A percentile compares a stretch with the other conserved stretches of the same genome.
Evolutionary conservation across 2,888 invertebrate species (phyloP).

Genomic region (Synanthedon tipuliformis): DNA sequence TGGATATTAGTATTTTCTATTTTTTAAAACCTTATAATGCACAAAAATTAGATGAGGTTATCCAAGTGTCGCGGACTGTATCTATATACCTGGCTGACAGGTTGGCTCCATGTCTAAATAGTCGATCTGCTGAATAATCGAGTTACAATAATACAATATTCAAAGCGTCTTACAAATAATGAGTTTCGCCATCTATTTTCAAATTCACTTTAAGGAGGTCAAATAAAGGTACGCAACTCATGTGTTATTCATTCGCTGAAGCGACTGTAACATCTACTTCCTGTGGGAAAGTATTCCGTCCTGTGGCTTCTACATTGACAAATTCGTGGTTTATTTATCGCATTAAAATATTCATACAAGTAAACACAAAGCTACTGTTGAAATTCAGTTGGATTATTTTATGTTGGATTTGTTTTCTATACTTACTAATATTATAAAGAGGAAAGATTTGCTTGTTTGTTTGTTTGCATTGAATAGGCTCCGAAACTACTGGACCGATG

Average conservation of each 20-base stretch:
- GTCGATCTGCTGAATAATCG: neutral
- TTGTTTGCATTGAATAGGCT: no score
- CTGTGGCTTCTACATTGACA: neutral
- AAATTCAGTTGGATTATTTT: neutral
- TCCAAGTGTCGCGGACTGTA: no score
- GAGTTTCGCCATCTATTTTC: conserved; percentile 14
- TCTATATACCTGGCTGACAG: no score
- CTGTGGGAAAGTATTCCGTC: neutral
- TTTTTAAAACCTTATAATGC: no score
- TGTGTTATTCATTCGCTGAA: conserved; percentile 35
- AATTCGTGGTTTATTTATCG: neutral
- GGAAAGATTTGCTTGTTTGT: no score
- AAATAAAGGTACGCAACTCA: conserved; percentile 35
- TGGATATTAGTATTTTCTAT: no score
- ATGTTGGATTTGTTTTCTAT: no score
- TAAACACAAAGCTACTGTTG: neutral
- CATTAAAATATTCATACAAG: neutral
- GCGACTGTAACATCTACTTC: conserved; percentile 13
- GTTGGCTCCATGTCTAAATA: neutral
- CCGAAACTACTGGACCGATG: no score
- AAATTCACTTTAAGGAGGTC: conserved; percentile 29
- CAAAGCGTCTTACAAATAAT: no score
- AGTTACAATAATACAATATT: no score
- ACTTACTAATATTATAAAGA: no score
- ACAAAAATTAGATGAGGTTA: no score